These are phyloP conservation scores for Palythoa grandiflora DNA, from an alignment of 92 coral and sea anemone genomes.

Conservation along the genomic window DNA sequence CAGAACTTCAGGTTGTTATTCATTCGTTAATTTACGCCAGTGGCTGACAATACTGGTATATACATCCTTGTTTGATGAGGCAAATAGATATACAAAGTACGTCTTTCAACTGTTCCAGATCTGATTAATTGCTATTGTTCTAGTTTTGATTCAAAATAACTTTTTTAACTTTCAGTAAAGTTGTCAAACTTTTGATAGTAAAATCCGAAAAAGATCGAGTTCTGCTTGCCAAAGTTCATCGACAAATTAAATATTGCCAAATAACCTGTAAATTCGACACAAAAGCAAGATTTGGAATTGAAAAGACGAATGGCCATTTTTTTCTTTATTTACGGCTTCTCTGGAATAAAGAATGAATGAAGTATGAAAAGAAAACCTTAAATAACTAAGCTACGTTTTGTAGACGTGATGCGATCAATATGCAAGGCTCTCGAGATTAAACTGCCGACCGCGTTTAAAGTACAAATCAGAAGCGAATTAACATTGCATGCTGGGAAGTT, in stretches of 20 bases:
- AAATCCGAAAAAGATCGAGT: not conserved
- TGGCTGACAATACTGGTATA: not conserved
- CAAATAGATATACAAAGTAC: not conserved
- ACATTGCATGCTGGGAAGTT: constrained; percentile 4
- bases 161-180: not conserved
- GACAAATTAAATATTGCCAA: not conserved
- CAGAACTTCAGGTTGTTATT: not conserved
- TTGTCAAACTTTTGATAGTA: too few species aligned
- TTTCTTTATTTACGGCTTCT: not conserved
- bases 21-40: not conserved
- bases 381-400: not conserved
- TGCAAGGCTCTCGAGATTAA: not conserved
- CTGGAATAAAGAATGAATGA: not conserved
- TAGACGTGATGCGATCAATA: not conserved
- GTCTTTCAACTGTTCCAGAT: not conserved
- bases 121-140: not conserved
- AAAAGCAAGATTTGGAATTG: not conserved
- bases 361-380: not conserved
- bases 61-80: not conserved
- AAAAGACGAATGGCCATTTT: not conserved
- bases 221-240: not conserved
- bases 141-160: not conserved
- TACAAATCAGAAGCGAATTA: not conserved
- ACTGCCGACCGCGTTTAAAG: not conserved
- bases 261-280: not conserved